Conservation (phyloP, 1,140 invertebrate species). For the Bicyclus anynana region DNA sequence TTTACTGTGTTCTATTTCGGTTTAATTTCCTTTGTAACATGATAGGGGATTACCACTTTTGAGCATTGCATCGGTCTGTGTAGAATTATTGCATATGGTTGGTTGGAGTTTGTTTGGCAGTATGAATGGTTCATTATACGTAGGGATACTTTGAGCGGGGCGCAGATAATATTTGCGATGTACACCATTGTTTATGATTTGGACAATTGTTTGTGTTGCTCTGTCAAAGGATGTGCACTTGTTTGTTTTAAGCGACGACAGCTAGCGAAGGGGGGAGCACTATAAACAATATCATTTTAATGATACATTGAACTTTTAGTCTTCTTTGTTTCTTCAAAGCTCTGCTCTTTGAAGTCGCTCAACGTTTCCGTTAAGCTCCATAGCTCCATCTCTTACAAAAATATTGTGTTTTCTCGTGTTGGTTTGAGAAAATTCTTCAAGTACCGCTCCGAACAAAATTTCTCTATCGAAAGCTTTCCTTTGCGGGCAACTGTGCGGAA, state of each 20-base stretch:
- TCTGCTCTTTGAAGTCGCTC: constrained; percentile 3
- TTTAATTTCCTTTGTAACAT: constrained; percentile 60
- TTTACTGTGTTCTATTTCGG: constrained; percentile 66
- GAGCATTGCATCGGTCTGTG: constrained; percentile 33
- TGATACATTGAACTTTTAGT: constrained; percentile 20
- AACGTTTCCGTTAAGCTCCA: constrained; percentile 2
- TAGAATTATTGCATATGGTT: constrained; percentile 76
- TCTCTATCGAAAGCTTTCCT: constrained; percentile 59
- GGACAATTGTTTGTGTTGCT: constrained; percentile 72
- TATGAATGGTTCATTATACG: constrained; percentile 75
- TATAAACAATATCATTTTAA: constrained; percentile 46
- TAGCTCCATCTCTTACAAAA: constrained; percentile 18
- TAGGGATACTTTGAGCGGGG: constrained; percentile 63
- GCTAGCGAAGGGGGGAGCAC: constrained; percentile 32
- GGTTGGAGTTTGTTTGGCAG: constrained; percentile 74
- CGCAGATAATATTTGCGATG: constrained; percentile 72
- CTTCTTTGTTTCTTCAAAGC: constrained; percentile 11
- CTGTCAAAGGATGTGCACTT: constrained; percentile 75
- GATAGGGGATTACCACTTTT: constrained; percentile 49
- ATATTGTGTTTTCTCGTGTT: constrained; percentile 27
- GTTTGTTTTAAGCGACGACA: constrained; percentile 58
- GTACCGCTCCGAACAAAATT: constrained; percentile 52
- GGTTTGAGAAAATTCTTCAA: constrained; percentile 40
- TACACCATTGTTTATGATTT: constrained; percentile 75
- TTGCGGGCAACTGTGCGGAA: constrained; percentile 59